Conservation (phyloP, 2,113 vertebrate species). For the Euleptes europaea region DNA sequence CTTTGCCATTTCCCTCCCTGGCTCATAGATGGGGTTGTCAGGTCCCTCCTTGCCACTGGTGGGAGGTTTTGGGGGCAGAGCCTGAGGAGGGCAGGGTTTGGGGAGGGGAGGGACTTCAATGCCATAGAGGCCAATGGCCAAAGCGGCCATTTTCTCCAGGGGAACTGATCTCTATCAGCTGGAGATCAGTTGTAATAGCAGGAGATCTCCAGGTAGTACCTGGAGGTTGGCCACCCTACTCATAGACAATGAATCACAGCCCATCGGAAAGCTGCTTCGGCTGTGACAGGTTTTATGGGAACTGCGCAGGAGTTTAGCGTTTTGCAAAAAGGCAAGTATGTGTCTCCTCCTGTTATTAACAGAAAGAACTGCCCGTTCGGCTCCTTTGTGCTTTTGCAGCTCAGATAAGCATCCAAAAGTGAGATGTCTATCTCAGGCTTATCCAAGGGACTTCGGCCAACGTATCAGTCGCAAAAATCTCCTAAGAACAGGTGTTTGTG, state of each 20-base stretch:
- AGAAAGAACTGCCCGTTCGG: conserved; percentile 20
- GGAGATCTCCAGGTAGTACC: too few species aligned
- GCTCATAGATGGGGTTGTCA: too few species aligned
- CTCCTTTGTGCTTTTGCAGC: conserved; percentile 29
- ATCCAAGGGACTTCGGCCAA: conserved; percentile 17
- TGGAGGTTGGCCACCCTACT: too few species aligned
- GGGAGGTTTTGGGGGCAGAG: too few species aligned
- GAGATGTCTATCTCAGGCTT: conserved; percentile 36
- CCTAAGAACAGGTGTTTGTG: conserved; percentile 9
- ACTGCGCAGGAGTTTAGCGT: not conserved
- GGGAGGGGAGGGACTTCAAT: too few species aligned
- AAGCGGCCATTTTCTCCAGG: too few species aligned
- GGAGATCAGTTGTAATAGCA: too few species aligned
- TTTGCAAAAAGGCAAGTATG: not conserved
- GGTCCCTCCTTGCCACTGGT: too few species aligned
- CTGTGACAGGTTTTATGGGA: not conserved
- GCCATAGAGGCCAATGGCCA: too few species aligned
- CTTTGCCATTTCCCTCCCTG: not conserved
- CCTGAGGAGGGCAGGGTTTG: too few species aligned
- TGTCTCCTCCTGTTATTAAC: not conserved
- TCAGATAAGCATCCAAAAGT: conserved; percentile 35
- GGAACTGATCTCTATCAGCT: too few species aligned
- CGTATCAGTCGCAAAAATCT: conserved; percentile 31
- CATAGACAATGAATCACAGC: not conserved
- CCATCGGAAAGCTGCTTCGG: not conserved